phyloP scores from a whole-genome alignment of 2,888 invertebrate species.

The Aricia artaxerxes region DNA sequence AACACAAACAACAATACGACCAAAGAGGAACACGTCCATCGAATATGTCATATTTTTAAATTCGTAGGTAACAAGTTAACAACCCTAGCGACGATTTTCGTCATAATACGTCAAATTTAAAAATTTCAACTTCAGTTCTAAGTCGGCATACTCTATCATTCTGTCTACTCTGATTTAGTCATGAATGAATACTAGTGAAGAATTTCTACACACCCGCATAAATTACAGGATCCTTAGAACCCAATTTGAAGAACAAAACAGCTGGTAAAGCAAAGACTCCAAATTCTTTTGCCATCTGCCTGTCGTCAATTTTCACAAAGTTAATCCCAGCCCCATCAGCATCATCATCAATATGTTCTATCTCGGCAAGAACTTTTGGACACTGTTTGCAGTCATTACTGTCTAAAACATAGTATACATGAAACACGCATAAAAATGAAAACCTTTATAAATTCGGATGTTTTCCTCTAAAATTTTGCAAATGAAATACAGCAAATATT shows the following conservation, averaged over 20 bases:
- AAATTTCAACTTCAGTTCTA: no score
- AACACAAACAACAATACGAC: no score
- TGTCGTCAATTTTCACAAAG: conserved; percentile 95
- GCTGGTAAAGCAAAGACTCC: conserved; percentile 95
- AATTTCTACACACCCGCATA: conserved; percentile 85
- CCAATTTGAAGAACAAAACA: conserved; percentile 93
- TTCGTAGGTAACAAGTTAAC: no score
- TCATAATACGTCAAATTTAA: no score
- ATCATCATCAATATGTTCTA: conserved; percentile 96
- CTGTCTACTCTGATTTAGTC: neutral
- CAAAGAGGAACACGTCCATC: no score
- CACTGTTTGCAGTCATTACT: conserved; percentile 98
- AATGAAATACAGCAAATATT: conserved; percentile 29
- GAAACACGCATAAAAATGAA: conserved; percentile 61
- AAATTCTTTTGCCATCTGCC: conserved; percentile 90
- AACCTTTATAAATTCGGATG: conserved; percentile 9
- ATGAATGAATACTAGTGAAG: neutral
- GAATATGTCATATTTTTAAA: no score
- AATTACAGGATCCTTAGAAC: conserved; percentile 93
- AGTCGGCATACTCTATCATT: no score
- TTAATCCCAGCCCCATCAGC: conserved; percentile 94
- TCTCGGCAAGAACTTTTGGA: conserved; percentile 90
- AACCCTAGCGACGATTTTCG: no score
- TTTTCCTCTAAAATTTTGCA: neutral
- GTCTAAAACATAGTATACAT: conserved; percentile 85